These are phyloP conservation scores for Galleria mellonella DNA, from an alignment of 1,140 invertebrate genomes.

Conservation along the genomic window DNA sequence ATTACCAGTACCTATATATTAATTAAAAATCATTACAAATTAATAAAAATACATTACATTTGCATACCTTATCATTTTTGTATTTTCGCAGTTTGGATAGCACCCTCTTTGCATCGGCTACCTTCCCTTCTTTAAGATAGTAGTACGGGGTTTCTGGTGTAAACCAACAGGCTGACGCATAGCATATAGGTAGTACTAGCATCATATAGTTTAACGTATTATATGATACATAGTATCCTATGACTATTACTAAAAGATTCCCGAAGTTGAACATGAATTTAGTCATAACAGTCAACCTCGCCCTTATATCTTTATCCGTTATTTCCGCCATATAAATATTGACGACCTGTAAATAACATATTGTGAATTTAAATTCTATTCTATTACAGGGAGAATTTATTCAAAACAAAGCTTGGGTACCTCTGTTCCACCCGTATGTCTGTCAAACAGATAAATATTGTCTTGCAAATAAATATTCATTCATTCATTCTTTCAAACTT, in stretches of 20 bases:
- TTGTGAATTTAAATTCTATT: no score
- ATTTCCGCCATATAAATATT: conserved; percentile 80
- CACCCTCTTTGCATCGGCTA: conserved; percentile 46
- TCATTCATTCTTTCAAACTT: no score
- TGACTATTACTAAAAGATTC: conserved; percentile 66
- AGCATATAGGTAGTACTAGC: conserved; percentile 53
- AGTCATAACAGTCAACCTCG: conserved; percentile 76
- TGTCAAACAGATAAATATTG: no score
- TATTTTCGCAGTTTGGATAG: conserved; percentile 49
- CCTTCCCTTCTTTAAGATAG: conserved; percentile 69
- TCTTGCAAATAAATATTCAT: no score
- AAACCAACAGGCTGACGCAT: conserved; percentile 75
- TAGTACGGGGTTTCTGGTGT: conserved; percentile 86
- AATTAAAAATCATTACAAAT: no score
- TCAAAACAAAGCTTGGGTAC: no score
- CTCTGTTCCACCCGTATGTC: no score
- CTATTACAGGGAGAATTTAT: no score
- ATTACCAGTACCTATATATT: no score
- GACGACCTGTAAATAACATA: conserved; percentile 32
- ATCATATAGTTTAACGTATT: conserved; percentile 56
- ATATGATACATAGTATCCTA: conserved; percentile 71
- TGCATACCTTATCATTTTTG: conserved; percentile 42
- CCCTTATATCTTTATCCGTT: conserved; percentile 77
- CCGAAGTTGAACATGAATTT: conserved; percentile 79
- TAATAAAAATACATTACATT: no score